Evolutionary conservation across 2,113 vertebrate species (phyloP), one percentile per base, ranked within the genome.

Genomic region (Periophthalmodon schlosseri): DNA sequence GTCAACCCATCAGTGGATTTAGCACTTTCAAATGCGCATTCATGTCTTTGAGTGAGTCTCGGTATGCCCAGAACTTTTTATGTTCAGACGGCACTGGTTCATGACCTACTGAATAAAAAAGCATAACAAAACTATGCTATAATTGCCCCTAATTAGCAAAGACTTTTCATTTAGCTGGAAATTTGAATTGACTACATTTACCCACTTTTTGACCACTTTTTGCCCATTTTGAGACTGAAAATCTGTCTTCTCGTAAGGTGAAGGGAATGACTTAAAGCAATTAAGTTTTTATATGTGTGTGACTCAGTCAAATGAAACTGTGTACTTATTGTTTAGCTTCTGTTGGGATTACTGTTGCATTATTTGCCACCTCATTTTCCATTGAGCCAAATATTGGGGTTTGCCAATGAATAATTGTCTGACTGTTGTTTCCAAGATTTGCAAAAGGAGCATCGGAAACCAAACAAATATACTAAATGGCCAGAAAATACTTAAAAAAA

Each of bases 1-100:
- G 69, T 82, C 82, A 87, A 89, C 87, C 85, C 87, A 91, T 92
- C 78, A 72, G 68, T 84, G 89, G 84, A 88, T 91, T 89, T 86
- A 90, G 83, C 79, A 83, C 66, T 56, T 65, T 63, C 71, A 60
- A 74, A 61, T 16, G 64, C 34, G 54, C 49, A 2, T 66, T 39
- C 50, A 46, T 72, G 9, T 33, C 0, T 81, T 63, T 69, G 34
- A 44, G 8, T 21, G 20, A 75, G 65, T 72, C 49, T 57, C 18
- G 57, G 67, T 15, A 46, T 71, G 54, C 39, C 18, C 23, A 78
- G 28, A 70, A 28, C 60, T 5, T 49, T 87, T 65, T 78, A 20
- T 44, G 16, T 77, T 54, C 49, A 73, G 66, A 33, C 57, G n/a
- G 54, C 60, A 49, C 34, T 6, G 49, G 65, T 39, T 74, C 56